phyloP scores from a whole-genome alignment of 2,797 vertebrate species.

The Tinamus major region DNA sequence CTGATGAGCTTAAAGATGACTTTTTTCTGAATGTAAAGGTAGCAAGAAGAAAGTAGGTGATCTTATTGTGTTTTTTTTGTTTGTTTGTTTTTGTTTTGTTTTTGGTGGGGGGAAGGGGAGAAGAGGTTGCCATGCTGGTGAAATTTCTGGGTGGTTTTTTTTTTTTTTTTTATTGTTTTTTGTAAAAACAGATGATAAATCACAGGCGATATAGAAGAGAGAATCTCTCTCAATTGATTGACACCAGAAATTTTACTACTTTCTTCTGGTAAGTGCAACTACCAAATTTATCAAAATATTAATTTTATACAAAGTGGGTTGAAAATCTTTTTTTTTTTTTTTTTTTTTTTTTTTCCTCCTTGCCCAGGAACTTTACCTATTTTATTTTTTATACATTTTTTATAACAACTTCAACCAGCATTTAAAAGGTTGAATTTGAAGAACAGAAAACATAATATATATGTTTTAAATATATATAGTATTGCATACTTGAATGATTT shows the following conservation, averaged over 20 bases:
- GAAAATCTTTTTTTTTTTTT: not conserved
- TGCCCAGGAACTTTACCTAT: not conserved
- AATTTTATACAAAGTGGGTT: not conserved
- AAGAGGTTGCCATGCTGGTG: not conserved
- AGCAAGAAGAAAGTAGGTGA: not conserved
- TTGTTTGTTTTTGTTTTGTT: not conserved
- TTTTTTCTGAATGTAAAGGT: not conserved
- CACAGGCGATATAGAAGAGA: not conserved
- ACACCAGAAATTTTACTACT: not conserved
- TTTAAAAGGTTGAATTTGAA: not conserved
- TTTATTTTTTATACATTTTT: not conserved
- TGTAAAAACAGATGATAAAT: not conserved
- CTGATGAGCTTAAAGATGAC: not conserved
- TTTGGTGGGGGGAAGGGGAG: accelerated
- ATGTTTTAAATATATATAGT: not conserved
- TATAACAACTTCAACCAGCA: not conserved
- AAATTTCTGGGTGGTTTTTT: not conserved
- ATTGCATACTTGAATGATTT: not conserved
- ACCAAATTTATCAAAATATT: not conserved
- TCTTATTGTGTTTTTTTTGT: not conserved
- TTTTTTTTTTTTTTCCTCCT: too few relatives aligned
- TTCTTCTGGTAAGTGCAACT: not conserved
- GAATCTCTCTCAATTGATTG: not conserved
- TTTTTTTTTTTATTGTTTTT: not conserved
- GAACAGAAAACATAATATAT: not conserved